Evolutionary conservation across 53 echinoderm and acorn worm genomes (phyloP), one percentile per base, ranked within the genome.

Genomic region (Hippasteria phrygiana): DNA sequence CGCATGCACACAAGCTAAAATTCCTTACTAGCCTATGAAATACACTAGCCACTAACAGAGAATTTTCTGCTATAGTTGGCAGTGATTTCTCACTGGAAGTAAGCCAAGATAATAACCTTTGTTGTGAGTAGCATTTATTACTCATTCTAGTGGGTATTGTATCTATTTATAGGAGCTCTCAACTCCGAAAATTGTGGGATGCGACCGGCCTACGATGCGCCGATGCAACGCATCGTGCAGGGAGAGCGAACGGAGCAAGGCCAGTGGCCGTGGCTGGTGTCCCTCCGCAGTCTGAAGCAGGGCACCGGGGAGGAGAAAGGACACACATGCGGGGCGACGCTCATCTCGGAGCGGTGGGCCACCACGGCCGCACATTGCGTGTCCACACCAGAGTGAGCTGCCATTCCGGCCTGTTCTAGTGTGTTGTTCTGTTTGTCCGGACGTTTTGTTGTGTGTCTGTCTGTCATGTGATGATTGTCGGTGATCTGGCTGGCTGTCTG

Each of bases 261-360:
- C 27, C 79, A 80, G 45, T 92, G 92, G 89, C 94, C 94, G 4
- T 94, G 94, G 94, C 62, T 92, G 64, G 90, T 72, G 2, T 92
- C 89, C 29, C 77, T 94, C 22, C 90, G 62, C 38, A 22, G 32
- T 4, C 55, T 33, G 41, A 36, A 2, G 7, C 14, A 35, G 18
- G 24, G 24, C 55, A 37, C 34, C 38, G 59, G 46, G 7, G 78
- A 22, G 40, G 1, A 22, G 18, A 74, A 70, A 31, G 17, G 66
- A 10, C 74, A 62, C 45, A 28, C 22, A 6, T 94, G 94, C 39
- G 92, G 91, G 1, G 94, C 89, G 29, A 74, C 74, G 4, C 82
- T 94, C 33, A 89, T 94, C 31, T 20, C 89, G 1, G 48, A 69
- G 32, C 69, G 89, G 31, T 94, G 94, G 94, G 91, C 80, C 22